Conservation (phyloP, 1,140 invertebrate species). For the Eurosta solidaginis region DNA sequence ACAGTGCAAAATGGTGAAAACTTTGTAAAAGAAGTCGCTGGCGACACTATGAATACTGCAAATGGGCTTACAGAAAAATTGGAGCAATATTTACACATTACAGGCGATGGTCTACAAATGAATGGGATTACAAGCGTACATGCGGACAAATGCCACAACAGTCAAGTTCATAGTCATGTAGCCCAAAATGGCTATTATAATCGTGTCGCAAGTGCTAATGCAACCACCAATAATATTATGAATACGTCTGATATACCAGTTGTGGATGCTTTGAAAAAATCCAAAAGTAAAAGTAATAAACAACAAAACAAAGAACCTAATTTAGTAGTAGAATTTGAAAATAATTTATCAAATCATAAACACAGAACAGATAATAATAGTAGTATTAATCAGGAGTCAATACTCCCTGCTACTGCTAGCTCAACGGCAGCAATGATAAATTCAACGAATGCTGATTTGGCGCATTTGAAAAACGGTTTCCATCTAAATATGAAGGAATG, state of each 20-base stretch:
- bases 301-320: background rate
- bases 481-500: too few species aligned
- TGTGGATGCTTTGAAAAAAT: background rate
- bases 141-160: background rate
- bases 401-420: background rate
- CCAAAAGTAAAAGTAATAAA: constrained; percentile 4
- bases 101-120: background rate
- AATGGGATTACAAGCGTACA: too few species aligned
- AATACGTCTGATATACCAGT: background rate
- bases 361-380: background rate
- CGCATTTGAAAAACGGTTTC: background rate
- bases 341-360: background rate
- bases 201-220: background rate
- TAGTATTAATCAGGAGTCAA: background rate
- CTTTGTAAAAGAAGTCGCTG: background rate
- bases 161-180: background rate
- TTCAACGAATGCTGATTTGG: background rate
- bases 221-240: background rate
- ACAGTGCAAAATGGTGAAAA: background rate
- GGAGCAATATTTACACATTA: constrained; percentile 1
- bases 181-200: background rate
- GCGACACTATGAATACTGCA: background rate
- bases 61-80: background rate
- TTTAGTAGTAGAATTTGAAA: background rate
- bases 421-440: background rate